phyloP scores from a whole-genome alignment of 2,888 invertebrate species.

The Andricus curvator region DNA sequence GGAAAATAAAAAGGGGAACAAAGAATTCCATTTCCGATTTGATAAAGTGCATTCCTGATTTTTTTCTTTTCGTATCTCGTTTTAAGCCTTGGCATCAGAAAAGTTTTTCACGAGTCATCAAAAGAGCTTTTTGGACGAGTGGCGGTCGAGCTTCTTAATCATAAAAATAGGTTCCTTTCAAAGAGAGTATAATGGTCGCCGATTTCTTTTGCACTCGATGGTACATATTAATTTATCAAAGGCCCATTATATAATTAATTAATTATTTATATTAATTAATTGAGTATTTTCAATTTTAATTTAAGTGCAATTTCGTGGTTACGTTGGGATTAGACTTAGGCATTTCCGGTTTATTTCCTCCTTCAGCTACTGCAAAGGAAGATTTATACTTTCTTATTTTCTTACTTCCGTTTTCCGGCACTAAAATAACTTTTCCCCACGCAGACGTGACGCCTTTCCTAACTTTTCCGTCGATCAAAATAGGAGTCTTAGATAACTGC shows the following conservation, averaged over 20 bases:
- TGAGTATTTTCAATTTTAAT: constrained; percentile 1
- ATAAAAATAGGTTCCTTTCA: constrained; percentile 4
- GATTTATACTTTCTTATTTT: background rate
- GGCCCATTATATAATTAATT: no score
- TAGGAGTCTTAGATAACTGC: background rate
- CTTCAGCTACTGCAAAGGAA: background rate
- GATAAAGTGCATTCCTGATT: background rate
- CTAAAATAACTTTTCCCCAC: constrained; percentile 1
- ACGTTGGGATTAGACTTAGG: background rate
- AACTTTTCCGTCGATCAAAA: background rate
- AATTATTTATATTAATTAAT: no score
- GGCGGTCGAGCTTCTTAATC: background rate
- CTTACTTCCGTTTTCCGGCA: background rate
- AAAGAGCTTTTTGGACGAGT: background rate
- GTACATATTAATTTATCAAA: background rate
- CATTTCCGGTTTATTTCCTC: constrained; percentile 1
- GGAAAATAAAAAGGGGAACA: no score
- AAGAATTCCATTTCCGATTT: background rate
- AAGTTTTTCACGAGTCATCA: background rate
- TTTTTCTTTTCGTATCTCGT: background rate
- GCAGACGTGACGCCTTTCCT: no score
- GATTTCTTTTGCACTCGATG: background rate
- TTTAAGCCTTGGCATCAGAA: background rate
- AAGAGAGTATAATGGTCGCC: background rate
- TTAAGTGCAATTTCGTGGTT: background rate